A percentile compares a stretch with the other conserved stretches of the same genome.
These are phyloP conservation scores for Anas bahamensis DNA, from an alignment of 2,797 vertebrate species.

Conservation along the genomic window DNA sequence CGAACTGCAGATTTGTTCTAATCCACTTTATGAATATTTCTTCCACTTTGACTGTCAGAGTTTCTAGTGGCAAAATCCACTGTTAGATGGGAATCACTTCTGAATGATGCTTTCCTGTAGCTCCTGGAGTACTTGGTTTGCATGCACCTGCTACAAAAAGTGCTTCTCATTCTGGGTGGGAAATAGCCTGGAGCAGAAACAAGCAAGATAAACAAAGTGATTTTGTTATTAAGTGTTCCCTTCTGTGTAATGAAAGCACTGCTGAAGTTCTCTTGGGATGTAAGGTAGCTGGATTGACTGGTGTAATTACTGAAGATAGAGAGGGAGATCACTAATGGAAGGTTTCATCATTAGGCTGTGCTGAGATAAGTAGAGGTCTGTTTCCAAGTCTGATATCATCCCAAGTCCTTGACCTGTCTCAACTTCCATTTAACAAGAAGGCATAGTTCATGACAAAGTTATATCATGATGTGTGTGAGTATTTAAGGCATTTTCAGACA, in stretches of 20 bases:
- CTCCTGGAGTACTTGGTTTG: not conserved
- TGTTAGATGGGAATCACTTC: not conserved
- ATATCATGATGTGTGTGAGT: not conserved
- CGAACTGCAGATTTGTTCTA: not conserved
- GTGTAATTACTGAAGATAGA: not conserved
- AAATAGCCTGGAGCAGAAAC: not conserved
- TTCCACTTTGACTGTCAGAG: not conserved
- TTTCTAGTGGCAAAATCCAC: not conserved
- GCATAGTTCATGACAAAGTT: not conserved
- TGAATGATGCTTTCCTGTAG: not conserved
- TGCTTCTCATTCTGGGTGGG: not conserved
- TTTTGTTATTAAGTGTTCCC: not conserved
- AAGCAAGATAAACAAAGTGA: not conserved
- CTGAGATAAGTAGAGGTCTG: not conserved
- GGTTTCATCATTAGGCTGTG: not conserved
- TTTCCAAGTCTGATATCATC: not conserved
- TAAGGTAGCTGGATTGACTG: not conserved
- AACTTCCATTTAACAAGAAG: not conserved
- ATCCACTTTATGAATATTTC: not conserved
- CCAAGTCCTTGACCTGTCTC: not conserved
- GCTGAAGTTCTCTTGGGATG: not conserved
- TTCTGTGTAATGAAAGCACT: not conserved
- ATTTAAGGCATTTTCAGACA: not conserved
- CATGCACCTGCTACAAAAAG: not conserved
- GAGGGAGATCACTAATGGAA: not conserved